These are phyloP conservation scores for Priocnemis perturbator DNA, from an alignment of 2,888 invertebrate species.

Conservation along the genomic window DNA sequence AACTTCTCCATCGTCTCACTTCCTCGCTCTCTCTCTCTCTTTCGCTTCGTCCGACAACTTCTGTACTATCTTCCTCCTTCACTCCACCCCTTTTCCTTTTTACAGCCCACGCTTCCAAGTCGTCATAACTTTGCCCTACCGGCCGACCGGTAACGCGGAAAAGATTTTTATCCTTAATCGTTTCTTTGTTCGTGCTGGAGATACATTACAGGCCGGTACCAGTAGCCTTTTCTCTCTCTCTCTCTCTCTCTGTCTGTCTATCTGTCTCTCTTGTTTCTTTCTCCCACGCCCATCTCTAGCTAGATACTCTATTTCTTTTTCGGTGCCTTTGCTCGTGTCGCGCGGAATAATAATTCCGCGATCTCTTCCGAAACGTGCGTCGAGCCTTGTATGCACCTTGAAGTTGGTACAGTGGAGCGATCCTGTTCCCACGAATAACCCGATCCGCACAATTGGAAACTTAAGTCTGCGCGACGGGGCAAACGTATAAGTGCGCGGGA, in stretches of 20 bases:
- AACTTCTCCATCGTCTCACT: conserved; percentile 11
- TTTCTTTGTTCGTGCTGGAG: conserved; percentile 26
- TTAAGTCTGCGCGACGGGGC: conserved; percentile 19
- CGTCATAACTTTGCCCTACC: conserved; percentile 35
- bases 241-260: conserved; percentile 1
- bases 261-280: conserved; percentile 13
- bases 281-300: not conserved
- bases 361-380: conserved; percentile 18
- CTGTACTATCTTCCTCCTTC: not conserved
- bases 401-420: conserved; percentile 5
- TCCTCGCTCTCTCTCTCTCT: not conserved
- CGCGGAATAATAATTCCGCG: conserved; percentile 33
- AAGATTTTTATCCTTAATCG: conserved; percentile 41
- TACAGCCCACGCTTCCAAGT: too few species aligned
- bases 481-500: too few species aligned
- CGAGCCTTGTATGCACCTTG: conserved; percentile 4
- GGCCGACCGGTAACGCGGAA: conserved; percentile 28
- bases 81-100: not conserved
- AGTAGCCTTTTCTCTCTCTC: not conserved
- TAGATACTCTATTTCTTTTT: too few species aligned
- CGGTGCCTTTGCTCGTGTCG: too few species aligned
- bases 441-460: conserved; percentile 35
- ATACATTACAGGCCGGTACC: conserved; percentile 24
- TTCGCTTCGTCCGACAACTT: conserved; percentile 10
- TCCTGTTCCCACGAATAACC: conserved; percentile 18